Conservation (phyloP, 2,113 vertebrate genomes). For the Oncorhynchus gorbuscha region DNA sequence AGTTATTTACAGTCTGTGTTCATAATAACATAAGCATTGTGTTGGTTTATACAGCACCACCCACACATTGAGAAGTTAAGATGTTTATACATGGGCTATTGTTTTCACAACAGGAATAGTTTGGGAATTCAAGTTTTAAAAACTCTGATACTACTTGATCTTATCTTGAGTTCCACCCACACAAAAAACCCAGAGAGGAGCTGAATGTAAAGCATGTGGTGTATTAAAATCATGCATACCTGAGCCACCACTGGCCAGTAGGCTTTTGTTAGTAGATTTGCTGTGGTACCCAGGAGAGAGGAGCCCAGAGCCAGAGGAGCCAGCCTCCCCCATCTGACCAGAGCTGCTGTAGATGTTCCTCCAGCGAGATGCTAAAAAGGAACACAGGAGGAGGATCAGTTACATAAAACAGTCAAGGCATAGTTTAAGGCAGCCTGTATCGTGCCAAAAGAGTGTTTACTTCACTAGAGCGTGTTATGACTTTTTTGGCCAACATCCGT, state of each 20-base stretch:
- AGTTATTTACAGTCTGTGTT: constrained; percentile 41
- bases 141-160: no score
- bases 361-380: constrained; percentile 81
- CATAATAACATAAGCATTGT: constrained; percentile 18
- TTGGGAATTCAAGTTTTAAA: no score
- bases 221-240: constrained; percentile 84
- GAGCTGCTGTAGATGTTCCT: constrained; percentile 91
- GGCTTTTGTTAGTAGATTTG: constrained; percentile 96
- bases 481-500: no score
- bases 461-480: no score
- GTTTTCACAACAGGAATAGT: no score
- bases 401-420: no score
- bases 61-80: background rate
- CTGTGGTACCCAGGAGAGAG: constrained; percentile 91
- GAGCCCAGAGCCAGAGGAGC: constrained; percentile 79
- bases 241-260: constrained; percentile 96
- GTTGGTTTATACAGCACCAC: background rate
- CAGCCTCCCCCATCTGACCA: constrained; percentile 75
- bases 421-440: no score
- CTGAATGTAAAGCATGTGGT: background rate
- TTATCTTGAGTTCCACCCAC: background rate
- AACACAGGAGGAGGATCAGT: constrained; percentile 1
- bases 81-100: no score
- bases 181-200: background rate
- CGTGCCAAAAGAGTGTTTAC: no score